Evolutionary conservation across 2,113 vertebrate genomes (phyloP).

Genomic region (Physeter macrocephalus): DNA sequence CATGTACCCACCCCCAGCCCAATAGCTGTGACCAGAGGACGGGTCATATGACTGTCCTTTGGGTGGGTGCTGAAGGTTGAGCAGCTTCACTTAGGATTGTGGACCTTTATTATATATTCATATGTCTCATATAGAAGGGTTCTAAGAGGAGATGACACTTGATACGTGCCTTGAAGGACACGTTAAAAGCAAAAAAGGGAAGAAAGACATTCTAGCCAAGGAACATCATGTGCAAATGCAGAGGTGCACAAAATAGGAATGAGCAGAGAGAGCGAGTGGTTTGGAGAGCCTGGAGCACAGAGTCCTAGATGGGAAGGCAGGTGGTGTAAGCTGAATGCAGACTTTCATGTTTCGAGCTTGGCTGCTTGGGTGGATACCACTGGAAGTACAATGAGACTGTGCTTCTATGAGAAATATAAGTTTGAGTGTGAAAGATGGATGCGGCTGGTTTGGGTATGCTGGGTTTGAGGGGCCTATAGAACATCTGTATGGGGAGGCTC

Average conservation of each 20-base stretch:
- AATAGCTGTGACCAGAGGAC: neutral
- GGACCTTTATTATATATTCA: neutral
- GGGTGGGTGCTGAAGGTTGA: neutral
- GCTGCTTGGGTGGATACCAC: neutral
- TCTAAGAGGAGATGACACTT: neutral
- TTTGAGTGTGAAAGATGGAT: neutral
- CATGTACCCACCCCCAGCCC: fast-evolving
- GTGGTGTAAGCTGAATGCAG: neutral
- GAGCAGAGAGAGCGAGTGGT: neutral
- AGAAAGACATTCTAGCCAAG: neutral
- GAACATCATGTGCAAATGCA: neutral
- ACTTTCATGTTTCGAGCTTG: neutral
- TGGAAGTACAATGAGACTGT: neutral
- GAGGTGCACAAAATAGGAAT: neutral
- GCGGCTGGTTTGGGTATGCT: neutral
- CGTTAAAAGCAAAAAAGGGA: neutral
- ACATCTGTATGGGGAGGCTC: neutral
- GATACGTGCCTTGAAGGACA: neutral
- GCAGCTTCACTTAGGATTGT: neutral
- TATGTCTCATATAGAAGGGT: neutral
- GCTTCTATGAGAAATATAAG: neutral
- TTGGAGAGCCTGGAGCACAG: neutral
- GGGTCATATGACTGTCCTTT: neutral
- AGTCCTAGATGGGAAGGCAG: neutral
- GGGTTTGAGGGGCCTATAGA: neutral